Percentiles rank a stretch among this genome's conserved stretches.
Conservation (phyloP, 2,888 invertebrate species). For the Synergus itoensis region DNA sequence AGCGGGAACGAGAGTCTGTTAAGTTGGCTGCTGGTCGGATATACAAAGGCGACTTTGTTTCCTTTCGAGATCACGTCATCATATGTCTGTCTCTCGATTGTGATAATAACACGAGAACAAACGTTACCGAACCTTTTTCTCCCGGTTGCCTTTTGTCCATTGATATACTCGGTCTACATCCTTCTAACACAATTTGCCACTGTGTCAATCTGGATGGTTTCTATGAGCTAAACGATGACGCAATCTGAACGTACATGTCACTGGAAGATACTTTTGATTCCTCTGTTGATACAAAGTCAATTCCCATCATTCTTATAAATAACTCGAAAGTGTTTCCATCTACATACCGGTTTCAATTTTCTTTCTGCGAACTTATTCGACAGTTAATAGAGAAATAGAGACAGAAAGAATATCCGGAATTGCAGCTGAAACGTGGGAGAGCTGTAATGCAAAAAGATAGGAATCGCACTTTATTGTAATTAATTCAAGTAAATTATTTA, state of each 20-base stretch:
- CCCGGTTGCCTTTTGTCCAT: conserved; percentile 37
- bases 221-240: conserved; percentile 31
- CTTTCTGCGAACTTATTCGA: no score
- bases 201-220: conserved; percentile 28
- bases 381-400: no score
- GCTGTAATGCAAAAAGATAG: no score
- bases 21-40: conserved; percentile 33
- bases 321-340: no score
- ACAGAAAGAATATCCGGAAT: no score
- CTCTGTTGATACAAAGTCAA: neutral
- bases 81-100: conserved; percentile 56
- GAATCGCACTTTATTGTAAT: neutral
- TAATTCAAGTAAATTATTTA: neutral
- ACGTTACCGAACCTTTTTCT: conserved; percentile 37
- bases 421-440: no score
- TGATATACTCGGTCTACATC: conserved; percentile 31
- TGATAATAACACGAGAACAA: conserved; percentile 50
- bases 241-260: conserved; percentile 12
- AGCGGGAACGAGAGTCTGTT: conserved; percentile 31
- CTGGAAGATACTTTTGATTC: neutral
- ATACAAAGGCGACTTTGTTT: conserved; percentile 72
- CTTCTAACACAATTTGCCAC: conserved; percentile 38
- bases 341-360: neutral
- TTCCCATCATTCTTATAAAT: no score
- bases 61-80: conserved; percentile 61